These are phyloP conservation scores for Dastarcus helophoroides DNA, from an alignment of 2,888 invertebrate species.

Conservation along the genomic window DNA sequence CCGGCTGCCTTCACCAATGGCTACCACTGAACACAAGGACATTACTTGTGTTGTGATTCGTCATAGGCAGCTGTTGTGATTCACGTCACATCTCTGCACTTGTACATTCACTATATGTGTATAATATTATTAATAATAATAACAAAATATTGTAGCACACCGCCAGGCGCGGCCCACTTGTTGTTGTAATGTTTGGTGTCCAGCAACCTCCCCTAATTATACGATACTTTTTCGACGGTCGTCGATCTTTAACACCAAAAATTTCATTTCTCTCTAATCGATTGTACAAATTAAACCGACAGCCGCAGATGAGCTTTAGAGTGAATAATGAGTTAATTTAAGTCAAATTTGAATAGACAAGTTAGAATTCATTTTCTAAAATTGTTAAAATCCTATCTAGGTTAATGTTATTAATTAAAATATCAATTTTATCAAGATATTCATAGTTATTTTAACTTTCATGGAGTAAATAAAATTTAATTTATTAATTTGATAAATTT, in stretches of 20 bases:
- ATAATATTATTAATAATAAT: conserved; percentile 28
- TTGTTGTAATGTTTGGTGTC: conserved; percentile 41
- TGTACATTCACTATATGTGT: conserved; percentile 39
- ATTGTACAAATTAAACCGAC: too few relatives aligned
- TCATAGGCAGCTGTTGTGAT: conserved; percentile 38
- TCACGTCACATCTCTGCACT: conserved; percentile 37
- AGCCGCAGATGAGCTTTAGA: too few relatives aligned
- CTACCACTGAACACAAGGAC: conserved; percentile 67
- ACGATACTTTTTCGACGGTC: conserved; percentile 36
- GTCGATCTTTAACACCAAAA: conserved; percentile 32
- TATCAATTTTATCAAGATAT: too few relatives aligned
- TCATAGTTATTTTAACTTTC: too few relatives aligned
- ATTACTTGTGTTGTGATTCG: conserved; percentile 37
- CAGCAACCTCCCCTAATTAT: conserved; percentile 38
- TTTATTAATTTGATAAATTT: too few relatives aligned
- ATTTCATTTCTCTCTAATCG: too few relatives aligned
- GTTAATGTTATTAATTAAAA: too few relatives aligned
- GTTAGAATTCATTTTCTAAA: too few relatives aligned
- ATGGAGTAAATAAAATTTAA: too few relatives aligned
- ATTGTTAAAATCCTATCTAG: too few relatives aligned
- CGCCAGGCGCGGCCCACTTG: conserved; percentile 39
- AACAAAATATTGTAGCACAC: conserved; percentile 34
- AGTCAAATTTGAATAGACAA: too few relatives aligned
- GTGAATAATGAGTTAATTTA: too few relatives aligned
- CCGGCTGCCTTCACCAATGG: conserved; percentile 98